Percentiles rank a stretch among this genome's conserved stretches.
Conservation (phyloP, 2,888 invertebrate genomes). For the Linnaemya vulpina region DNA sequence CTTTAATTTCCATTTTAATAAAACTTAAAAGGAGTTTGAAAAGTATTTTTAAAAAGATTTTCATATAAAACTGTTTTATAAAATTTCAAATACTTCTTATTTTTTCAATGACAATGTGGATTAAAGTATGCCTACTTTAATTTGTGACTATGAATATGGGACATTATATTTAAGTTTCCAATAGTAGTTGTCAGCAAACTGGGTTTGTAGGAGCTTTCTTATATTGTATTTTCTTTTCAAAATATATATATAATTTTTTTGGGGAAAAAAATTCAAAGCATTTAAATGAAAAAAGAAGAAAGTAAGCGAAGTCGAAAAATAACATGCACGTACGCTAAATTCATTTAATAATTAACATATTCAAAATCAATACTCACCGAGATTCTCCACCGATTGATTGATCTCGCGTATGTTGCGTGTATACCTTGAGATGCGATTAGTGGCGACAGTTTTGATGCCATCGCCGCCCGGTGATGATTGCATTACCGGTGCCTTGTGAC, state of each 20-base stretch:
- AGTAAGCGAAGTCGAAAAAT: constrained; percentile 71
- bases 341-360: constrained; percentile 10
- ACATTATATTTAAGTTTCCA: constrained; percentile 1
- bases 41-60: too few relatives aligned
- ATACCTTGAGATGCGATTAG: constrained; percentile 83
- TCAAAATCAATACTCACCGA: constrained; percentile 84
- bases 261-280: constrained; percentile 60
- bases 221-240: constrained; percentile 31
- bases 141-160: not conserved
- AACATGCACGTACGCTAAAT: constrained; percentile 72
- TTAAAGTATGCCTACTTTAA: too few relatives aligned
- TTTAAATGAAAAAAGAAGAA: constrained; percentile 69
- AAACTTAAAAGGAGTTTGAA: too few relatives aligned
- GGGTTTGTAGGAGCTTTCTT: constrained; percentile 50
- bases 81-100: too few relatives aligned
- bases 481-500: constrained; percentile 90
- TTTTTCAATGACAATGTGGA: too few relatives aligned
- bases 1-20: too few relatives aligned
- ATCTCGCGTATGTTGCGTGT: constrained; percentile 87
- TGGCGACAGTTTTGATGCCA: constrained; percentile 77
- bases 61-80: too few relatives aligned
- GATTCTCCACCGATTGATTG: constrained; percentile 89
- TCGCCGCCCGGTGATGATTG: constrained; percentile 88
- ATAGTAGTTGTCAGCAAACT: constrained; percentile 38
- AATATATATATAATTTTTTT: constrained; percentile 35